Evolutionary conservation across 2,888 invertebrate species (phyloP).

Genomic region (Acanthoscelides obtectus): DNA sequence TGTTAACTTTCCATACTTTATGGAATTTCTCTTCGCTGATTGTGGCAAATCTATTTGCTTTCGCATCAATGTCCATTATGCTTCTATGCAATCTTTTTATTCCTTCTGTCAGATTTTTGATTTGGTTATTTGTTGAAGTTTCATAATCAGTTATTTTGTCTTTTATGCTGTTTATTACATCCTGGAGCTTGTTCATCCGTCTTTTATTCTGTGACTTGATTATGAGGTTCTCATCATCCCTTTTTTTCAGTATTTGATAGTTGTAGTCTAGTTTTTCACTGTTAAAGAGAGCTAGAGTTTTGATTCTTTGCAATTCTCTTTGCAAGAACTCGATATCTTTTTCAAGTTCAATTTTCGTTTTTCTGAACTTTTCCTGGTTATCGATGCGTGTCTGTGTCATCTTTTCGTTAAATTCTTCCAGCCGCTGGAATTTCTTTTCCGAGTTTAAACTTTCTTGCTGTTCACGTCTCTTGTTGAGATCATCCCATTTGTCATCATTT

Average conservation of each 20-base stretch:
- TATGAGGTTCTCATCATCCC: conserved; percentile 82
- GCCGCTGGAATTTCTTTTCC: conserved; percentile 56
- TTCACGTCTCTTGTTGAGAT: conserved; percentile 61
- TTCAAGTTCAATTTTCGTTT: conserved; percentile 65
- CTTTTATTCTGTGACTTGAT: conserved; percentile 76
- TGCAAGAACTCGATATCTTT: conserved; percentile 69
- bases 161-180: conserved; percentile 62
- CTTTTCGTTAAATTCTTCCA: conserved; percentile 53
- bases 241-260: conserved; percentile 77
- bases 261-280: conserved; percentile 89
- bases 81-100: conserved; percentile 60
- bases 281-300: conserved; percentile 77
- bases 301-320: conserved; percentile 72
- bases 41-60: conserved; percentile 61
- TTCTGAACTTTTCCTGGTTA: conserved; percentile 67
- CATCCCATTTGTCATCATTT: conserved; percentile 67
- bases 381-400: conserved; percentile 60
- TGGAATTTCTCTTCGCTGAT: conserved; percentile 61
- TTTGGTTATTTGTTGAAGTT: conserved; percentile 60
- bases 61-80: conserved; percentile 65
- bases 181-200: conserved; percentile 70
- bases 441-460: conserved; percentile 60
- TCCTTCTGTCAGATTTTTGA: conserved; percentile 63
- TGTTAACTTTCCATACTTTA: conserved; percentile 59
- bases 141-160: conserved; percentile 63